phyloP scores from a whole-genome alignment of 1,140 invertebrate genomes.

The Steinernema khuongi region DNA sequence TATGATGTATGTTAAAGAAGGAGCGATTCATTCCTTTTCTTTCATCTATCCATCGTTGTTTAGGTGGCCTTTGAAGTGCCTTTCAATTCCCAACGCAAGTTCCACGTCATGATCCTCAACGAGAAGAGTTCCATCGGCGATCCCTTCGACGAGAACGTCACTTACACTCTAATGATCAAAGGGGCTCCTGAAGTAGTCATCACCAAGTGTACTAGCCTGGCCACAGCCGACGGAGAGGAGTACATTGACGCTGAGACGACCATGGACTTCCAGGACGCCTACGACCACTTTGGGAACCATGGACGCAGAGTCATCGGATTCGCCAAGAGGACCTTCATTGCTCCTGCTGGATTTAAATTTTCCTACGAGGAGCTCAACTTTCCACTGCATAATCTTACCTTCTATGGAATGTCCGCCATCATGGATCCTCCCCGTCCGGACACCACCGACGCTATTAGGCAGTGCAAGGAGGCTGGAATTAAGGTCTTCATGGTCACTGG shows the following conservation, averaged over 20 bases:
- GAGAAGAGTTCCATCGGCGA: constrained; percentile 4
- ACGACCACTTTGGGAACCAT: constrained; percentile 46
- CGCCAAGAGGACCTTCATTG: constrained; percentile 42
- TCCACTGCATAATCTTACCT: constrained; percentile 39
- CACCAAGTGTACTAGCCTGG: constrained; percentile 37
- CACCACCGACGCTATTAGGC: constrained; percentile 43
- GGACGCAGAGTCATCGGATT: constrained; percentile 53
- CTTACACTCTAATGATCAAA: constrained; percentile 50
- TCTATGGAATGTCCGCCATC: constrained; percentile 45
- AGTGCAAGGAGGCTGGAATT: constrained; percentile 52
- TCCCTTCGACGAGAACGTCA: constrained; percentile 29
- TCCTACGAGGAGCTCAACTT: constrained; percentile 39
- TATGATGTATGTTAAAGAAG: constrained; percentile 17
- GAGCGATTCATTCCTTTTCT: not conserved
- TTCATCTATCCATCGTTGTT: constrained; percentile 18
- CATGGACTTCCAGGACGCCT: constrained; percentile 49
- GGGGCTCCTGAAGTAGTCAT: constrained; percentile 53
- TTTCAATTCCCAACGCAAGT: constrained; percentile 54
- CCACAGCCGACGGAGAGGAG: constrained; percentile 32
- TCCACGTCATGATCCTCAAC: constrained; percentile 45
- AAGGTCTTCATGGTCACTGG: constrained; percentile 58
- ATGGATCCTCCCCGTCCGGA: constrained; percentile 50
- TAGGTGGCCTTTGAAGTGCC: constrained; percentile 56
- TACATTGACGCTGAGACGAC: constrained; percentile 36
- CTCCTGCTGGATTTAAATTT: constrained; percentile 34